Evolutionary conservation across 2,888 invertebrate species (phyloP).

Genomic region (Drosophila falleni): DNA sequence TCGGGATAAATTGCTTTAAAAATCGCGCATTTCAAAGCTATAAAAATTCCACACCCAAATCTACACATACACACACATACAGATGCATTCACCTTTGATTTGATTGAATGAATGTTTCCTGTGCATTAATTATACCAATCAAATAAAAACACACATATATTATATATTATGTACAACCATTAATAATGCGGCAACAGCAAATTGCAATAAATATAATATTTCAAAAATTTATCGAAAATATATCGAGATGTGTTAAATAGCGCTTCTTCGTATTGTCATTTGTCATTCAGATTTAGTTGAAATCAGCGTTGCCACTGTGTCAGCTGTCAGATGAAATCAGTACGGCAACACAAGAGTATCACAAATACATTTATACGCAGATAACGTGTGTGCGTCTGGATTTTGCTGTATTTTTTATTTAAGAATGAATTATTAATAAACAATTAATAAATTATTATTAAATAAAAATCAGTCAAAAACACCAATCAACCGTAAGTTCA

Average conservation of each 20-base stretch:
- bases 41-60: constrained; percentile 60
- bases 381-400: constrained; percentile 73
- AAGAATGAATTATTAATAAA: constrained; percentile 82
- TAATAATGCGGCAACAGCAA: constrained; percentile 47
- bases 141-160: constrained; percentile 63
- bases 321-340: constrained; percentile 37
- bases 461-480: constrained; percentile 84
- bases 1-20: constrained; percentile 30
- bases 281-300: constrained; percentile 11
- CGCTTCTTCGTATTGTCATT: constrained; percentile 16
- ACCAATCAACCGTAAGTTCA: constrained; percentile 66
- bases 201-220: constrained; percentile 4
- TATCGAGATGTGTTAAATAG: background rate
- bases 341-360: constrained; percentile 48
- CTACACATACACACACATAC: constrained; percentile 23
- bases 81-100: constrained; percentile 66
- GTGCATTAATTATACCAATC: constrained; percentile 67
- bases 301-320: constrained; percentile 48
- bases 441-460: constrained; percentile 83
- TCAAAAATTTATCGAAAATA: constrained; percentile 6
- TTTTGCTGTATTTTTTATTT: constrained; percentile 84
- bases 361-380: constrained; percentile 46
- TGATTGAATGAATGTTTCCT: constrained; percentile 65
- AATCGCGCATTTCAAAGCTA: constrained; percentile 54
- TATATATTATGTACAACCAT: constrained; percentile 63